Conservation (phyloP, 2,113 vertebrate genomes). For the Nanorana parkeri region DNA sequence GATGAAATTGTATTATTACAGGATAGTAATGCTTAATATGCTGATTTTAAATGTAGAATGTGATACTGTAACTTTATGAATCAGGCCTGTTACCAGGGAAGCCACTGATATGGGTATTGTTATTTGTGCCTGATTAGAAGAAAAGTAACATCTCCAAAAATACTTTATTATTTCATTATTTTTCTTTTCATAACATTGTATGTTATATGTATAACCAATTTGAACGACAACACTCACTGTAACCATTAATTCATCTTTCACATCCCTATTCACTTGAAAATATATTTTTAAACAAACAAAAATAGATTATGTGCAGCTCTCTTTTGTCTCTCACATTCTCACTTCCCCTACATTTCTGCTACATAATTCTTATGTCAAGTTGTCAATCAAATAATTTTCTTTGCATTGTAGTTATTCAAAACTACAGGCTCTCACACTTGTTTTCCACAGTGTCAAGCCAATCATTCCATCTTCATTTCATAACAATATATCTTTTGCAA, state of each 20-base stretch:
- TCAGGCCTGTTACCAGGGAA: too few relatives aligned
- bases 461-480: constrained; percentile 48
- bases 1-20: too few relatives aligned
- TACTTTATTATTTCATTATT: too few relatives aligned
- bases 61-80: too few relatives aligned
- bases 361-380: constrained; percentile 33
- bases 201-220: too few relatives aligned
- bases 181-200: too few relatives aligned
- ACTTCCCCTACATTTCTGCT: not conserved
- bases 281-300: not conserved
- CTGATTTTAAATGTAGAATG: too few relatives aligned
- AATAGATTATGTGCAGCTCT: not conserved
- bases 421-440: constrained; percentile 46
- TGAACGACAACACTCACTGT: too few relatives aligned
- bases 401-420: constrained; percentile 21
- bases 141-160: too few relatives aligned
- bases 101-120: too few relatives aligned
- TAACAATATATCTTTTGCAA: constrained; percentile 45
- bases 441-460: constrained; percentile 47
- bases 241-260: not conserved
- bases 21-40: too few relatives aligned
- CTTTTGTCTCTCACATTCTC: not conserved
- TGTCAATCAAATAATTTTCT: constrained; percentile 45
- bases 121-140: too few relatives aligned
- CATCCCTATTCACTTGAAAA: not conserved